phyloP scores from a whole-genome alignment of 2,113 vertebrate species.

The Nannospalax galili region DNA sequence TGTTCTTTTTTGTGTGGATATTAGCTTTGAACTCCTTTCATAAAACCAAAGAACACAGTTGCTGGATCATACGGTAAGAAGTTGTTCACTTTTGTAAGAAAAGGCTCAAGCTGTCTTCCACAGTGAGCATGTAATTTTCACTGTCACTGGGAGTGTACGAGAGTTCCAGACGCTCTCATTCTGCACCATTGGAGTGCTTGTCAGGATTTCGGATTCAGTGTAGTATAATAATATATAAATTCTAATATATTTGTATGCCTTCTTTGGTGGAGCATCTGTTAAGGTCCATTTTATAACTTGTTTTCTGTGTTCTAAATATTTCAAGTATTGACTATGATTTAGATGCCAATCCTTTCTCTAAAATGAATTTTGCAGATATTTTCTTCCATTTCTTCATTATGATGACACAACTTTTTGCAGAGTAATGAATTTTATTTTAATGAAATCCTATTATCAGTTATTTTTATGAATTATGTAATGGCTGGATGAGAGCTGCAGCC shows the following conservation, averaged over 20 bases:
- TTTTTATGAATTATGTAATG: background rate
- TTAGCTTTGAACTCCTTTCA: background rate
- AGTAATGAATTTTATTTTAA: background rate
- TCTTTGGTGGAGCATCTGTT: background rate
- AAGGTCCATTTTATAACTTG: background rate
- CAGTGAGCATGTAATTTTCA: background rate
- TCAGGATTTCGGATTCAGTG: background rate
- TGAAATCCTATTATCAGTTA: background rate
- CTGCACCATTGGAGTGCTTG: background rate
- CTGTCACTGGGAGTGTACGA: background rate
- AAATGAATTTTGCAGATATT: background rate
- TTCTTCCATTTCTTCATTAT: background rate
- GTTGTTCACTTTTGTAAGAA: background rate
- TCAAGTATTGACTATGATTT: background rate
- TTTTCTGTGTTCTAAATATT: background rate
- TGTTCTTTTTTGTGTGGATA: background rate
- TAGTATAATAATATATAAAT: too few species aligned
- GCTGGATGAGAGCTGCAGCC: background rate
- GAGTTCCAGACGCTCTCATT: background rate
- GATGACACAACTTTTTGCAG: background rate
- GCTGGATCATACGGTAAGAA: background rate
- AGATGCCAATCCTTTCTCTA: background rate
- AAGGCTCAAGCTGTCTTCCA: background rate
- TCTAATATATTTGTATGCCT: background rate
- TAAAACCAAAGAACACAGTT: background rate